Conservation (phyloP, 2,888 invertebrate genomes). For the Lasius fuliginosus region DNA sequence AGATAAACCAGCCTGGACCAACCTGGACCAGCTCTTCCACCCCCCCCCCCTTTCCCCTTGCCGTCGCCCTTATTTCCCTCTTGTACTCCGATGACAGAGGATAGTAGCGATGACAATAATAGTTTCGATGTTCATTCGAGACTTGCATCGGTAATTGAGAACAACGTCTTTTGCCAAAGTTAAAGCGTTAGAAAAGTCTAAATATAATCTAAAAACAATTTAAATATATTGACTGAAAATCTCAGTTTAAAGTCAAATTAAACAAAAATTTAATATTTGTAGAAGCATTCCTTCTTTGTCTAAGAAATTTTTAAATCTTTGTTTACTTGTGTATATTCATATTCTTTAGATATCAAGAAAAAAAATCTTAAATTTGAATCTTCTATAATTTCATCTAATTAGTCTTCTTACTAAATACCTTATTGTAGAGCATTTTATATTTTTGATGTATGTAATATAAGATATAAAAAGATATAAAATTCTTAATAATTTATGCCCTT, state of each 20-base stretch:
- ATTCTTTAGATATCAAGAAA: background rate
- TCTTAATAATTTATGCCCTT: background rate
- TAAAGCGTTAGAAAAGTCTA: background rate
- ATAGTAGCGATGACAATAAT: background rate
- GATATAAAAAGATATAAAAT: background rate
- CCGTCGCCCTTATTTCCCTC: conserved; percentile 4
- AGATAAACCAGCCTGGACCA: conserved; percentile 34
- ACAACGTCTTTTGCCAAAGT: background rate
- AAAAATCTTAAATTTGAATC: background rate
- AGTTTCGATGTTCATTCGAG: background rate
- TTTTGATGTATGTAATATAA: background rate
- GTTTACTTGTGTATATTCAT: background rate
- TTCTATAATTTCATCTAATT: background rate
- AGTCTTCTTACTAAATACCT: background rate
- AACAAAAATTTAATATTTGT: background rate
- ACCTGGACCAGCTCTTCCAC: background rate
- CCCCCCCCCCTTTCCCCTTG: background rate
- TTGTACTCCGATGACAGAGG: background rate
- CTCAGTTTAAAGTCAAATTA: background rate
- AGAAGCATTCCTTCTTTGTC: background rate
- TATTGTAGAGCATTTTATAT: background rate
- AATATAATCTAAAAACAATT: background rate
- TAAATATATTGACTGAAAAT: background rate
- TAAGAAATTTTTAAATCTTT: background rate
- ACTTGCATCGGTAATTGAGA: background rate